These are phyloP conservation scores for Geotrypetes seraphini DNA, from an alignment of 2,797 vertebrate species.

Conservation along the genomic window DNA sequence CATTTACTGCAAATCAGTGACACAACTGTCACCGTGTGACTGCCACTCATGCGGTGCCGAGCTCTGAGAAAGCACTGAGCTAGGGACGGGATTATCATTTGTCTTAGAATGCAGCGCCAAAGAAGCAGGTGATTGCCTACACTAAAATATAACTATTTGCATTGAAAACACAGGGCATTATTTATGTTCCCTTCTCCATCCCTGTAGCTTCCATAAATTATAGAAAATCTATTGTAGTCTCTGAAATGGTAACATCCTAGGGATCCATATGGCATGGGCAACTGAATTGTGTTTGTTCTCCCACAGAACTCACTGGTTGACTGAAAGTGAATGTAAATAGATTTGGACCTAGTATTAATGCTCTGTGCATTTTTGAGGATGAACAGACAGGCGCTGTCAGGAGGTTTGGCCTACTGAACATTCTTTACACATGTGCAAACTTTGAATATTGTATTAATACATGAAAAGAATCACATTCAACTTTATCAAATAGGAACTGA, in stretches of 20 bases:
- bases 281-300: slow-evolving; percentile 8
- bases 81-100: slow-evolving; percentile 14
- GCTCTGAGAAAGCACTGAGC: slow-evolving; percentile 17
- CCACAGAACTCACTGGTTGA: not conserved
- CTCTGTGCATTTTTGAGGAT: not conserved
- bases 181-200: too few relatives aligned
- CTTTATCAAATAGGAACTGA: slow-evolving; percentile 13
- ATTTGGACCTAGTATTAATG: not conserved
- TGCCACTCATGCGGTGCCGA: slow-evolving; percentile 17
- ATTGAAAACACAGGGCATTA: slow-evolving; percentile 20
- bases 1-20: slow-evolving; percentile 22
- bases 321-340: not conserved
- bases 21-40: slow-evolving; percentile 4
- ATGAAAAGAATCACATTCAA: slow-evolving; percentile 12
- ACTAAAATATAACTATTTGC: slow-evolving; percentile 13
- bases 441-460: slow-evolving; percentile 9
- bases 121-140: slow-evolving; percentile 18
- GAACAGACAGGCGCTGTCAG: not conserved
- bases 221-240: too few relatives aligned
- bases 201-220: too few relatives aligned
- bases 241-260: slow-evolving; percentile 11
- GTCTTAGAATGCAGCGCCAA: slow-evolving; percentile 14
- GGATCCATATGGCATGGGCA: too few relatives aligned
- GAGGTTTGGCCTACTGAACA: not conserved
- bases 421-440: slow-evolving; percentile 5